Base-by-base conservation (phyloP, 2,888 invertebrate genomes). In the Xylota segnis region DNA sequence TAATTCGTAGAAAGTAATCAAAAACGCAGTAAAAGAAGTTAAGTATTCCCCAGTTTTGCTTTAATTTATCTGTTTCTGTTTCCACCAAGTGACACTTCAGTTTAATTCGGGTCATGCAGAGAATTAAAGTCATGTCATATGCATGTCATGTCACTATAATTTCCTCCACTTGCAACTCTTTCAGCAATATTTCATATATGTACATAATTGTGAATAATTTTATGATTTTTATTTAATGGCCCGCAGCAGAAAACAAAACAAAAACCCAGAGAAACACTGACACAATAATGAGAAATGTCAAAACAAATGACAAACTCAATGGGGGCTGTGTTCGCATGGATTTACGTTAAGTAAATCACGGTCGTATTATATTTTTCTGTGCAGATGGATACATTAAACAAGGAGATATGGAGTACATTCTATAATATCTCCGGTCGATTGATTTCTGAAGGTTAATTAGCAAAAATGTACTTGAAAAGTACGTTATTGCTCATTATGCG, bases 271-370 rank as follows among this genome's bases (percentile, higher is more conserved):
- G 29, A 50, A 61, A 45, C 9, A 9, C 10, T 47, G 47, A 71
- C 47, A 59, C n/a, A 47, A 50, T 71, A 71, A 71, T 7, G 58
- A 59, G 71, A 71, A 59, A 71, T 59, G 59, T 50, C 47, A 59
- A 71, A 71, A 37, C 23, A 71, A 71, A 47, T 34, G 14, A 47
- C 14, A 47, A 32, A 29, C 6, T 34, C 32, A 12, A 5, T 12
- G 23, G n/a, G n/a, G 23, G 23, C 9, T 27, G 37, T 40, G 18
- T 43, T 45, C 10, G 9, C 10, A 61, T 61, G n/a, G 61, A 2
- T 12, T 40, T n/a, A n/a, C n/a, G n/a, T n/a, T n/a, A 47, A 27
- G 29, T 52, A 52, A 61, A 45, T 12, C 27, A 59, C 58, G 18
- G 16, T 23, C 2, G 59, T 5, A 14, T 18, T 16, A 40, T 5